Percentiles rank a stretch among this genome's conserved stretches.
phyloP scores from a whole-genome alignment of 2,797 vertebrate genomes.

The Anas acuta region DNA sequence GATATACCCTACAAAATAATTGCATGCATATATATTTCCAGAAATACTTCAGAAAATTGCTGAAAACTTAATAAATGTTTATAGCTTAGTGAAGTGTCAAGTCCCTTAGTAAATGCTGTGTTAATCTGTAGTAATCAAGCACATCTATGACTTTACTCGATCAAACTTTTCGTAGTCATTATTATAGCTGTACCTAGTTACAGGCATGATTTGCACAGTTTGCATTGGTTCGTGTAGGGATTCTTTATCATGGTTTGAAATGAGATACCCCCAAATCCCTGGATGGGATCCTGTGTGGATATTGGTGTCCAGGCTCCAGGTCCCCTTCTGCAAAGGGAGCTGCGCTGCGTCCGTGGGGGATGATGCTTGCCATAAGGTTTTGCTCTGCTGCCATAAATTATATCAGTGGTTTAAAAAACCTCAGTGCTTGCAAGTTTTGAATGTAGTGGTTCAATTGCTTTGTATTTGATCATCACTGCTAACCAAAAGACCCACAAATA shows the following conservation, averaged over 20 bases:
- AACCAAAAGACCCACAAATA: conserved; percentile 7
- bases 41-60: not conserved
- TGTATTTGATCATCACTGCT: not conserved
- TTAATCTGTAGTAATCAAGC: not conserved
- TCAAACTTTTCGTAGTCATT: not conserved
- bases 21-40: not conserved
- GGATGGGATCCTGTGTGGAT: not conserved
- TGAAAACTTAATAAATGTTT: not conserved
- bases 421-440: not conserved
- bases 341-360: not conserved
- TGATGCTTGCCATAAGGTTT: not conserved
- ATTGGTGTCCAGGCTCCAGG: fast-evolving
- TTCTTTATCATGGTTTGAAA: not conserved
- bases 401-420: not conserved
- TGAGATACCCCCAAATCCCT: not conserved
- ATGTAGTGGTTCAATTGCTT: conserved; percentile 7
- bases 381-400: not conserved
- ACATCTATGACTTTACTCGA: not conserved
- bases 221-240: not conserved
- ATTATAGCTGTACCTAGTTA: not conserved
- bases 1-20: not conserved
- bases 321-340: not conserved
- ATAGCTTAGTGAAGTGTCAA: not conserved
- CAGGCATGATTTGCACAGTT: not conserved
- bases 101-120: not conserved